phyloP scores from a whole-genome alignment of 2,888 invertebrate genomes.

The Thumatha senex region DNA sequence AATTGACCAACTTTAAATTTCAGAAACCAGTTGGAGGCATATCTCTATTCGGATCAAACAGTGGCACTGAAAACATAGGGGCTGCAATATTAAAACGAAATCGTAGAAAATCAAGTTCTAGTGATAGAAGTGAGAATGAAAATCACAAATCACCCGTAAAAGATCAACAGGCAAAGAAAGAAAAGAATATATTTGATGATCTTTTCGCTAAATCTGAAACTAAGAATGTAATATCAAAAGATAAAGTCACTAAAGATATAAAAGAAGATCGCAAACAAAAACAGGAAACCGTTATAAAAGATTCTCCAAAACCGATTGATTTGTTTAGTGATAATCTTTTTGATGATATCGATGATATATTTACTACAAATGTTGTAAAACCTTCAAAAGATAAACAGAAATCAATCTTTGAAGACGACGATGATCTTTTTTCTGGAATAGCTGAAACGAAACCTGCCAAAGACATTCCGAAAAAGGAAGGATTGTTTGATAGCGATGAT shows the following conservation, averaged over 20 bases:
- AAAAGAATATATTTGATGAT: constrained; percentile 65
- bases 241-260: constrained; percentile 17
- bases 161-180: constrained; percentile 26
- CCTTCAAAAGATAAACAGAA: constrained; percentile 46
- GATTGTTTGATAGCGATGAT: constrained; percentile 56
- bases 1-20: no score
- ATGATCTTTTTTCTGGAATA: constrained; percentile 64
- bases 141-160: constrained; percentile 11
- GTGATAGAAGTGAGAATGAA: constrained; percentile 49
- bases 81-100: constrained; percentile 69
- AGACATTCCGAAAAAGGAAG: constrained; percentile 25
- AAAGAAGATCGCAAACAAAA: constrained; percentile 23
- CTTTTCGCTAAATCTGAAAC: constrained; percentile 59
- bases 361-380: constrained; percentile 56
- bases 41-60: constrained; percentile 79
- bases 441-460: constrained; percentile 34
- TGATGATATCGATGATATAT: constrained; percentile 76
- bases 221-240: constrained; percentile 26
- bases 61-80: constrained; percentile 67
- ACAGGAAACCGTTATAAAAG: constrained; percentile 21
- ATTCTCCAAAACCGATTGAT: constrained; percentile 49
- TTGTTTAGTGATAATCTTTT: constrained; percentile 70
- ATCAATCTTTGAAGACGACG: constrained; percentile 65
- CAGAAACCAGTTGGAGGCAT: constrained; percentile 86
- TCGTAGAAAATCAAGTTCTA: constrained; percentile 53